Evolutionary conservation across 2,797 vertebrate species (phyloP), one percentile per base, ranked within the genome.

Genomic region (Myotis myotis): DNA sequence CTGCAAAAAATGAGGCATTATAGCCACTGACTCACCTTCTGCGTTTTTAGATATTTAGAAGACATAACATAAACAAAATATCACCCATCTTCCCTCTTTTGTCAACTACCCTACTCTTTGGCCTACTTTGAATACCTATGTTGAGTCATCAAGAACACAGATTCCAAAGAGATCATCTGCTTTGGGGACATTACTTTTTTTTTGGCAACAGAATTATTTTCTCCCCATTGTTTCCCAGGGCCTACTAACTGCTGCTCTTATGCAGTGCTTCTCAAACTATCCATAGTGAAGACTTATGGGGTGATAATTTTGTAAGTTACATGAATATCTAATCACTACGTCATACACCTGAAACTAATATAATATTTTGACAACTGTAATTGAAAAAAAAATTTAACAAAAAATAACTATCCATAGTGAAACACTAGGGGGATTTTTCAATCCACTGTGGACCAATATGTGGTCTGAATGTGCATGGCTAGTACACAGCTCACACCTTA

Each of bases 1-100:
- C 89, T 91, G 79, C 66, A 97, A 95, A 96, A 86, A 94, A 92
- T 66, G 51, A 93, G 74, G 87, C 33, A 92, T 85, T 89, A 75
- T 66, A 30, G 62, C 36, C 53, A 71, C 72, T 66, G 85, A 95
- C 44, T 95, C 85, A 94, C 49, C 74, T 92, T 47, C 47, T 93
- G 57, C 79, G 83, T 72, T 95, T 95, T 91, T 47, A 78, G 75
- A 95, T 62, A 86, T 96, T 87, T 92, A 92, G 72, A 89, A 95
- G 66, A 70, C 1, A 62, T 75, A 84, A 81, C n/a, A 91, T 64
- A 87, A 91, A 93, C 84, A 87, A 92, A 85, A 95, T 44, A 82
- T 79, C 51, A 88, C 25, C 57, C 30, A 64, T 80, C 64, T 72
- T 91, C 30, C 53, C 13, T 60, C 84, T 86, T 87, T 30, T 91